Conservation (phyloP, 2,113 vertebrate genomes). For the Perognathus longimembris region DNA sequence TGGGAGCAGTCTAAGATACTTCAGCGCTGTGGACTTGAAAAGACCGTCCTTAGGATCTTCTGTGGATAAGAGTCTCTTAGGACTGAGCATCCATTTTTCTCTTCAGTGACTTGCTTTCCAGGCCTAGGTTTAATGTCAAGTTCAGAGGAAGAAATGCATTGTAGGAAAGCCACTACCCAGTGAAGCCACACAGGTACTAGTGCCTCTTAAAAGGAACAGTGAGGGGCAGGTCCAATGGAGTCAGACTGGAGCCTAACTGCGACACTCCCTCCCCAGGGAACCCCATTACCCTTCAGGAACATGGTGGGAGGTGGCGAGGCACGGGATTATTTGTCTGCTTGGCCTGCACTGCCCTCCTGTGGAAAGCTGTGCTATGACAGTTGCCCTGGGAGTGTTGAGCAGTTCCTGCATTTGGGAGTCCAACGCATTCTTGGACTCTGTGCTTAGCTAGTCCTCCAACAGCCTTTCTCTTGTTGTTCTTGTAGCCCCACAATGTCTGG, state of each 20-base stretch:
- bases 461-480: background rate
- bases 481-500: too few species aligned
- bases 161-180: background rate
- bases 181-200: background rate
- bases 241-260: background rate
- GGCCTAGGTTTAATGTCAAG: background rate
- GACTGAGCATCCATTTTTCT: background rate
- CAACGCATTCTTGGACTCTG: too few species aligned
- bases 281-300: background rate
- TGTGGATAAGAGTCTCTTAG: background rate
- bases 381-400: background rate
- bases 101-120: background rate
- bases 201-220: background rate
- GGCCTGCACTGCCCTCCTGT: constrained; percentile 72
- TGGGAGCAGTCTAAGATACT: background rate
- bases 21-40: background rate
- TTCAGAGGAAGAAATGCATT: background rate
- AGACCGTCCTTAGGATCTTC: background rate
- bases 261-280: background rate
- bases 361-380: constrained; percentile 33
- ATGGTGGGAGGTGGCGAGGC: too few species aligned
- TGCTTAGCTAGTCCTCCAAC: background rate
- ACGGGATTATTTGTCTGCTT: background rate
- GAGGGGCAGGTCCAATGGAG: background rate
- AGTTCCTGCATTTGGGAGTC: fast-evolving